A percentile compares a stretch with the other conserved stretches of the same genome.
Conservation (phyloP, 2,888 invertebrate species). For the Apamea monoglypha region DNA sequence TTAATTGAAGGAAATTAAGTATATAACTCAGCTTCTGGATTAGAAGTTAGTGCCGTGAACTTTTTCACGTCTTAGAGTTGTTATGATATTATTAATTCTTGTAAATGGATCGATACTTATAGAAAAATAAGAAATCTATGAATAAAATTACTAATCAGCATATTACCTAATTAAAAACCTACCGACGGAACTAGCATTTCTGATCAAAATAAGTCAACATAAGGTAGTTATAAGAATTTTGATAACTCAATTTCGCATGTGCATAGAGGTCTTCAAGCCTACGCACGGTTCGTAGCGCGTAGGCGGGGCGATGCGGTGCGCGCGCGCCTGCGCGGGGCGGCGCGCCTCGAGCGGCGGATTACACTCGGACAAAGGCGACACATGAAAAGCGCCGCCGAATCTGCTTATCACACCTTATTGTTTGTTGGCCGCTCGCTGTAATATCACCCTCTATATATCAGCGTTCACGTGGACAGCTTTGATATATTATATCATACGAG, state of each 20-base stretch:
- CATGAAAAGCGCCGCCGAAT: constrained; percentile 88
- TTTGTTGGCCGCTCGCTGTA: constrained; percentile 82
- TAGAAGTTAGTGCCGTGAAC: constrained; percentile 15
- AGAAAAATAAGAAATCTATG: neutral
- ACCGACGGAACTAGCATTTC: neutral
- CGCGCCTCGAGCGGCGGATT: constrained; percentile 77
- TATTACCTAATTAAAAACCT: constrained; percentile 3
- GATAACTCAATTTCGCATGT: constrained; percentile 29
- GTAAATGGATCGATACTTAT: neutral
- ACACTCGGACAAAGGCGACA: constrained; percentile 86
- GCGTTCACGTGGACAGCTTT: constrained; percentile 76
- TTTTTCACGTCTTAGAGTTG: neutral
- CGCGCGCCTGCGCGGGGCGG: constrained; percentile 52
- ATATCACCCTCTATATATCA: constrained; percentile 87
- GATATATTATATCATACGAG: constrained; percentile 62
- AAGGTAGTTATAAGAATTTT: constrained; percentile 16
- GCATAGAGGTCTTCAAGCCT: constrained; percentile 57
- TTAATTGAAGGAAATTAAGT: constrained; percentile 41
- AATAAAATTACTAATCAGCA: neutral
- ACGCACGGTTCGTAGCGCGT: constrained; percentile 74
- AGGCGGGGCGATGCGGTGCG: constrained; percentile 58
- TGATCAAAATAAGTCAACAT: constrained; percentile 1
- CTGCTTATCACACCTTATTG: constrained; percentile 88
- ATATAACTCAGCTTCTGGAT: constrained; percentile 35
- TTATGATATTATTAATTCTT: neutral